These are phyloP conservation scores for Synodontis membranacea DNA, from an alignment of 2,113 vertebrate genomes.

Conservation along the genomic window DNA sequence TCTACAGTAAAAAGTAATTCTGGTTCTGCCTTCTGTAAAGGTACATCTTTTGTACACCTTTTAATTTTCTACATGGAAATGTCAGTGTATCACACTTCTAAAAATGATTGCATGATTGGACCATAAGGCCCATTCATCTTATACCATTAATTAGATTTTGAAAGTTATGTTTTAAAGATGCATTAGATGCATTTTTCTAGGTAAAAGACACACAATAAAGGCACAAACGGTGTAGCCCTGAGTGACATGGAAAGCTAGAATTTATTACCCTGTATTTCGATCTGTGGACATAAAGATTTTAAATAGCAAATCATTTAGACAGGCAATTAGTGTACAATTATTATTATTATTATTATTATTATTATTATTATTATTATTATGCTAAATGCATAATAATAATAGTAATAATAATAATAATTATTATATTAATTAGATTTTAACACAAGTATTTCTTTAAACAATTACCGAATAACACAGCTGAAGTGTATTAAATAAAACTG, in stretches of 20 bases:
- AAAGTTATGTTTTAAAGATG: not conserved
- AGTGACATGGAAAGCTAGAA: not conserved
- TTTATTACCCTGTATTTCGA: not conserved
- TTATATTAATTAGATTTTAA: too few species aligned
- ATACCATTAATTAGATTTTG: not conserved
- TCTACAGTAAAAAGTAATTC: not conserved
- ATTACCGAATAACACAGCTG: too few species aligned
- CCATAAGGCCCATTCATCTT: not conserved
- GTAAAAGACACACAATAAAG: not conserved
- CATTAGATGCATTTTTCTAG: not conserved
- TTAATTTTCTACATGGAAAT: not conserved
- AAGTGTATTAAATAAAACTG: too few species aligned
- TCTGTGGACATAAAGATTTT: not conserved
- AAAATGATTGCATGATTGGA: not conserved
- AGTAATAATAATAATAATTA: too few species aligned
- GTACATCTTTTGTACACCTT: not conserved
- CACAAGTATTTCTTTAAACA: too few species aligned
- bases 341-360: too few species aligned
- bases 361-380: too few species aligned
- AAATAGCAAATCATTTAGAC: not conserved
- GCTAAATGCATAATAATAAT: too few species aligned
- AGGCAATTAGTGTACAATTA: too few species aligned
- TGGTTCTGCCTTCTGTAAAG: not conserved
- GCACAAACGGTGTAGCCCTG: not conserved
- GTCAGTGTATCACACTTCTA: not conserved